A percentile compares a stretch with the other conserved stretches of the same genome.
Conservation (phyloP, 1,140 invertebrate genomes). For the Phocides pigmalion region DNA sequence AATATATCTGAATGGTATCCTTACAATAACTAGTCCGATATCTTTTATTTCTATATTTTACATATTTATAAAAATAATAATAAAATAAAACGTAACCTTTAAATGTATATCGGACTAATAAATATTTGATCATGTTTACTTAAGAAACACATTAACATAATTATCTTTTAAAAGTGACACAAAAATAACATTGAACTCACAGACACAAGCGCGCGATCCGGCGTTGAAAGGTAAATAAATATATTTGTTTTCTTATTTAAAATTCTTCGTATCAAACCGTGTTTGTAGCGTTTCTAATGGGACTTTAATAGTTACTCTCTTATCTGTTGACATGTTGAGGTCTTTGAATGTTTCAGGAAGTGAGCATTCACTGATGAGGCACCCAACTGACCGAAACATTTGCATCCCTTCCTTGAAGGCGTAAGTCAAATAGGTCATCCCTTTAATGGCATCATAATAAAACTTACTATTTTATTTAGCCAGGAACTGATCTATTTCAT, state of each 20-base stretch:
- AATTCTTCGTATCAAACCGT: conserved; percentile 58
- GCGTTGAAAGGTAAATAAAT: conserved; percentile 60
- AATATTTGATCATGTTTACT: too few species aligned
- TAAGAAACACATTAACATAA: too few species aligned
- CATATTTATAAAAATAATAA: too few species aligned
- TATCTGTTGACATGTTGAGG: conserved; percentile 65
- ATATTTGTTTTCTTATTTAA: conserved; percentile 65
- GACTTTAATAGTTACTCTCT: conserved; percentile 63
- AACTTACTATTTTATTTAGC: conserved; percentile 63
- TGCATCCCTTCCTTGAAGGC: conserved; percentile 81
- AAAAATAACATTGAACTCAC: conserved; percentile 41
- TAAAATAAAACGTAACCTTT: too few species aligned
- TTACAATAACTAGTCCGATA: too few species aligned
- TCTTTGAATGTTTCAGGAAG: conserved; percentile 76
- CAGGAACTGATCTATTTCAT: conserved; percentile 83
- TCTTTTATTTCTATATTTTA: too few species aligned
- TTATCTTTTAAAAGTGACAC: not conserved
- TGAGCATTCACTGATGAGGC: conserved; percentile 68
- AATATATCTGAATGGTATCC: too few species aligned
- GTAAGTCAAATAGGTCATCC: conserved; percentile 78
- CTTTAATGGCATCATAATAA: conserved; percentile 75
- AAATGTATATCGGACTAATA: too few species aligned
- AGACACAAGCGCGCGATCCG: conserved; percentile 59
- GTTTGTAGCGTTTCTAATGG: conserved; percentile 81
- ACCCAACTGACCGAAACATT: conserved; percentile 73